Conservation (phyloP, 2,797 vertebrate species). For the Hippocampus kuda region DNA sequence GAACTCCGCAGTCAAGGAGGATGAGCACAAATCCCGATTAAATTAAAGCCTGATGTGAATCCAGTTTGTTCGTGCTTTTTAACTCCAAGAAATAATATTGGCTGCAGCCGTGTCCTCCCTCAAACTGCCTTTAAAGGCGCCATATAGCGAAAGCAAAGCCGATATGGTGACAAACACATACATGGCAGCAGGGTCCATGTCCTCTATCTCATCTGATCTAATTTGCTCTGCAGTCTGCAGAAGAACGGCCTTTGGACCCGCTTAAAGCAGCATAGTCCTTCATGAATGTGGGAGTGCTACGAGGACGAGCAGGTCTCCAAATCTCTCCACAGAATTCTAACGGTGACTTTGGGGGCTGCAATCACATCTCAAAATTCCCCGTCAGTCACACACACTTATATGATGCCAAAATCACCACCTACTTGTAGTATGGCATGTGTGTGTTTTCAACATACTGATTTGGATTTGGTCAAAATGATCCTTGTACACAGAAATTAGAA, state of each 20-base stretch:
- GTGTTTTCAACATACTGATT: neutral
- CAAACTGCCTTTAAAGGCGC: neutral
- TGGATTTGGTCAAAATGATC: neutral
- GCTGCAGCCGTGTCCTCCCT: constrained; percentile 17
- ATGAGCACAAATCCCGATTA: constrained; percentile 36
- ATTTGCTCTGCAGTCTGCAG: constrained; percentile 40
- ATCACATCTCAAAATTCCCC: neutral
- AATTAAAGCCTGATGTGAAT: constrained; percentile 25
- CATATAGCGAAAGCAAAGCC: neutral
- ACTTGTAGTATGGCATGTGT: neutral
- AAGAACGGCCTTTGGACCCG: constrained; percentile 12
- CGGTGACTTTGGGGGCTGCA: neutral
- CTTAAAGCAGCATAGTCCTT: constrained; percentile 64
- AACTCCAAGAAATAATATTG: constrained; percentile 11
- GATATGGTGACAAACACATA: neutral
- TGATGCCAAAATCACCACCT: no score
- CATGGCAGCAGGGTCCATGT: constrained; percentile 42
- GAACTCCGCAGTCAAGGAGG: constrained; percentile 24
- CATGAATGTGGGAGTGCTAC: constrained; percentile 55
- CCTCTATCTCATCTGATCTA: constrained; percentile 58
- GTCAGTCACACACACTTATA: neutral
- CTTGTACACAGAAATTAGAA: neutral
- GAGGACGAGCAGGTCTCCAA: neutral
- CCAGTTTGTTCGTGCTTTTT: neutral
- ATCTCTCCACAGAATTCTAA: neutral